Conservation (phyloP, 2,888 invertebrate genomes). For the Scaptomyza reducta region DNA sequence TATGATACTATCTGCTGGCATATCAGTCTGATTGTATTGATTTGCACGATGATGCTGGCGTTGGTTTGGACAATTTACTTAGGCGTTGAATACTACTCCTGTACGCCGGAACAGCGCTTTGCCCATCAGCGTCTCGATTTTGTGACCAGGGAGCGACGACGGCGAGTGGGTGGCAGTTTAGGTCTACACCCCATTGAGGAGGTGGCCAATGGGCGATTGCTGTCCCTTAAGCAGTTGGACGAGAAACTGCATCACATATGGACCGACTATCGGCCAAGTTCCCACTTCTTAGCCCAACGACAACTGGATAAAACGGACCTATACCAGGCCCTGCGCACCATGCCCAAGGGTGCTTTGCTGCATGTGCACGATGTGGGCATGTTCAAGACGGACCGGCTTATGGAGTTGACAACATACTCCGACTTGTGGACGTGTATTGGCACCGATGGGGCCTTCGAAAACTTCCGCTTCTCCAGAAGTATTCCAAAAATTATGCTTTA, state of each 20-base stretch:
- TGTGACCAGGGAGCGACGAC: constrained; percentile 20
- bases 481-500: constrained; percentile 22
- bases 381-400: constrained; percentile 86
- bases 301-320: constrained; percentile 85
- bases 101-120: constrained; percentile 31
- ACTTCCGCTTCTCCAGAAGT: constrained; percentile 45
- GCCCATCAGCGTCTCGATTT: constrained; percentile 14
- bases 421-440: constrained; percentile 64
- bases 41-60: constrained; percentile 37
- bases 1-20: constrained; percentile 44
- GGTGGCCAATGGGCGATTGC: constrained; percentile 85
- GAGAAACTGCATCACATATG: constrained; percentile 82
- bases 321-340: constrained; percentile 86
- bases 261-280: constrained; percentile 34
- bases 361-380: constrained; percentile 88
- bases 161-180: constrained; percentile 69
- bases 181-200: constrained; percentile 73
- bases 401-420: constrained; percentile 82
- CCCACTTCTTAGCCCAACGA: constrained; percentile 39
- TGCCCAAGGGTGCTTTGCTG: constrained; percentile 90
- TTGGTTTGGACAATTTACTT: constrained; percentile 30
- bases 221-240: constrained; percentile 86
- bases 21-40: constrained; percentile 38
- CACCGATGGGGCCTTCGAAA: constrained; percentile 30
- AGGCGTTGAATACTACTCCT: constrained; percentile 24